Evolutionary conservation across 2,888 invertebrate species (phyloP), one percentile per base, ranked within the genome.

Genomic region (Drosophila ochracea): DNA sequence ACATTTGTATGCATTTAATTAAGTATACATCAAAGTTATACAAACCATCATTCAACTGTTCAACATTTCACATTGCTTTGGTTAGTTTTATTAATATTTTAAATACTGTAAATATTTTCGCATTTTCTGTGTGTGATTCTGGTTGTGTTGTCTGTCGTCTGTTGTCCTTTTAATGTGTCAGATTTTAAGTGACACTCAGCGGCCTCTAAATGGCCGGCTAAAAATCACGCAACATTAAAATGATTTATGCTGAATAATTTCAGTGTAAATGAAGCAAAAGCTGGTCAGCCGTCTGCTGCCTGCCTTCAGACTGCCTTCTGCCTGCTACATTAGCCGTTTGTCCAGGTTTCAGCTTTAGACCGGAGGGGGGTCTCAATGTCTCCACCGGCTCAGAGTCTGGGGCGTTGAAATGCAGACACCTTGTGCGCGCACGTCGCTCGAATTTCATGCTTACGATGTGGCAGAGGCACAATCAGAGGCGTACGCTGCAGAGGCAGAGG

Each of bases 231-330:
- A 89, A 89, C 87, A 87, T 89, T 82, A 84, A 88, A 79, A 88
- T 88, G 89, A 88, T 88, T 88, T 89, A 89, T 85, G 89, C 82
- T 80, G 82, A 88, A 82, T 88, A 88, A 88, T 89, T 89, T 85
- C 68, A 78, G 78, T 82, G 89, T 75, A 88, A 88, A 87, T 83
- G 88, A 88, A 89, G 82, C 75, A 79, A 88, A 76, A 82, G 80
- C 73, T 76, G 80, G 73, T 69, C 83, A 76, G 39, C 55, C 50
- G 62, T 25, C 47, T 47, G 4, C 28, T 47, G 9, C 13, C n/a
- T 57, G 57, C 28, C 31, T 63, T 62, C 57, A 65, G 68, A 28
- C 39, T 57, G 57, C 28, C 31, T 63, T 62, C 57, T 68, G 70
- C 47, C 74, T 58, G 75, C 71, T 68, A 82, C 77, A 71, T 82